Conservation (phyloP, 1,140 invertebrate genomes). For the Macrotrachela quadricornifera region DNA sequence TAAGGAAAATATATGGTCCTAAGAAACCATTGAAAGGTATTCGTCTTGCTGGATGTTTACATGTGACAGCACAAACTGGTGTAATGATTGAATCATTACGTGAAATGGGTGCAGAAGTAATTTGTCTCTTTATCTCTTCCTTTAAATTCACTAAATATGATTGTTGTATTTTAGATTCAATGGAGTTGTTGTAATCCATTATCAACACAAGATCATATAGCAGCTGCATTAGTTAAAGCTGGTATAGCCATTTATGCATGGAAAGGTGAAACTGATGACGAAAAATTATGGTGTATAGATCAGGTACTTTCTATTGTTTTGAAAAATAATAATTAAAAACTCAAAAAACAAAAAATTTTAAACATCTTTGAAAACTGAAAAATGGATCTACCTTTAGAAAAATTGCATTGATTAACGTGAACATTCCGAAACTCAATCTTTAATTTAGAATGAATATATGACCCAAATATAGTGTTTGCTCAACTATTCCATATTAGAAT, state of each 20-base stretch:
- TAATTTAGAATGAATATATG: too few relatives aligned
- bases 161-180: too few relatives aligned
- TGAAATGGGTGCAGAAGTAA: conserved; percentile 84
- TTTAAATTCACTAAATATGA: too few relatives aligned
- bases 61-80: conserved; percentile 97
- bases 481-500: too few relatives aligned
- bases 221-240: conserved; percentile 79
- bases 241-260: conserved; percentile 95
- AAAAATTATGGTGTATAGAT: conserved; percentile 96
- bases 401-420: too few relatives aligned
- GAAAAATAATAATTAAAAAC: too few relatives aligned
- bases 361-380: too few relatives aligned
- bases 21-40: conserved; percentile 73
- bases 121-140: too few relatives aligned
- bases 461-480: too few relatives aligned
- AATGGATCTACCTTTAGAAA: too few relatives aligned
- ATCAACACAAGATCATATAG: conserved; percentile 44
- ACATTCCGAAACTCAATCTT: too few relatives aligned
- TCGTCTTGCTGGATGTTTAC: conserved; percentile 82
- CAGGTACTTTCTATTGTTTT: conserved; percentile 46
- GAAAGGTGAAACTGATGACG: conserved; percentile 99
- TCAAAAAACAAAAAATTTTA: too few relatives aligned
- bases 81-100: conserved; percentile 88
- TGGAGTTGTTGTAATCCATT: conserved; percentile 98
- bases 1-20: conserved; percentile 68